These are phyloP conservation scores for Bombus superbus DNA, from an alignment of 1,140 invertebrate species.

Conservation along the genomic window DNA sequence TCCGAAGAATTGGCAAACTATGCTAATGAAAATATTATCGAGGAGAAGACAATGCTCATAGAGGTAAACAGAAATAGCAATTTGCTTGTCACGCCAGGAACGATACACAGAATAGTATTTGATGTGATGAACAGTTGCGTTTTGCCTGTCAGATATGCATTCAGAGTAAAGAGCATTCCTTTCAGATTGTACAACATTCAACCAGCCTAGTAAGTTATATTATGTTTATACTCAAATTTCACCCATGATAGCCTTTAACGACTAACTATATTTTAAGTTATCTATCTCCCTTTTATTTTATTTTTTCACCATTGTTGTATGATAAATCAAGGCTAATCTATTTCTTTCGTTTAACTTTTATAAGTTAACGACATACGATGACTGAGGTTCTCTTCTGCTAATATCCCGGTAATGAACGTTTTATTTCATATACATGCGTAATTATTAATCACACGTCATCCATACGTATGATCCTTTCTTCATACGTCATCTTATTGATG, in stretches of 20 bases:
- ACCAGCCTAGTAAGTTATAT: conserved; percentile 48
- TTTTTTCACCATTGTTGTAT: too few relatives aligned
- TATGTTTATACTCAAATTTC: neutral
- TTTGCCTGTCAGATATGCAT: conserved; percentile 57
- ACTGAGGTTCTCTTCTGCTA: too few relatives aligned
- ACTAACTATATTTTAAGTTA: too few relatives aligned
- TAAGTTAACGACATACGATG: too few relatives aligned
- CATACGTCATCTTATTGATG: too few relatives aligned
- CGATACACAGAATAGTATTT: conserved; percentile 64
- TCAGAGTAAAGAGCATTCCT: conserved; percentile 55
- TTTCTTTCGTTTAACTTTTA: too few relatives aligned
- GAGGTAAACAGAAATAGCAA: conserved; percentile 70
- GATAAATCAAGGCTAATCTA: too few relatives aligned
- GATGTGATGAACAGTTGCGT: conserved; percentile 71
- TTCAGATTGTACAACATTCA: conserved; percentile 39
- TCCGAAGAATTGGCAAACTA: conserved; percentile 28
- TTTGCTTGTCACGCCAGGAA: conserved; percentile 65
- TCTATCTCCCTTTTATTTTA: too few relatives aligned
- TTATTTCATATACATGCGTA: neutral
- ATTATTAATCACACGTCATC: neutral
- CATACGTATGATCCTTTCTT: neutral
- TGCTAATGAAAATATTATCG: conserved; percentile 6
- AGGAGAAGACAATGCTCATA: conserved; percentile 59
- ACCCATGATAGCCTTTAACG: neutral
- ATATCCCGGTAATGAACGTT: too few relatives aligned